Evolutionary conservation across 2,113 vertebrate genomes (phyloP).

Genomic region (Corythornis madagascariensis): DNA sequence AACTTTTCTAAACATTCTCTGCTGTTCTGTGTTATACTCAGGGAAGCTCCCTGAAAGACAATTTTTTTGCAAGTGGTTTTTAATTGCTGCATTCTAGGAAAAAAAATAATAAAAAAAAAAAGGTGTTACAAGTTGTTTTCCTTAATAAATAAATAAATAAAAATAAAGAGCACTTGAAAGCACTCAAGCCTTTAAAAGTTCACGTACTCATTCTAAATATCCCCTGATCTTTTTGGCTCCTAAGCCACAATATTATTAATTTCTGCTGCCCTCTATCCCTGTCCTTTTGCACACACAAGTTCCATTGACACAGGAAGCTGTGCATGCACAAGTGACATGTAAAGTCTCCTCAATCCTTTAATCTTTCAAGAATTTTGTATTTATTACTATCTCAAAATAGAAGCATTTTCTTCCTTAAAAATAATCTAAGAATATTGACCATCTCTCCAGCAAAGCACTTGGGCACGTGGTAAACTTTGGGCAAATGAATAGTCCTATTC

Average conservation of each 20-base stretch:
- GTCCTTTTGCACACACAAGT: neutral
- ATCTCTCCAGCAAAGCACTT: neutral
- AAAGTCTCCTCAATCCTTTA: constrained; percentile 38
- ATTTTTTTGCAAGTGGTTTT: neutral
- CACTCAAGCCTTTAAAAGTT: neutral
- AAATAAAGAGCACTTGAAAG: neutral
- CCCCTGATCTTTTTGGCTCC: neutral
- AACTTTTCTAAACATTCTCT: neutral
- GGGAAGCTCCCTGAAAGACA: neutral
- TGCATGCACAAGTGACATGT: neutral
- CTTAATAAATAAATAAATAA: accelerated
- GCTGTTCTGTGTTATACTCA: neutral
- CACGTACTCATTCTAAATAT: neutral
- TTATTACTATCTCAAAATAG: constrained; percentile 44
- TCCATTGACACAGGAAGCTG: constrained; percentile 3
- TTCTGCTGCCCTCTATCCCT: neutral
- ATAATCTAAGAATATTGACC: neutral
- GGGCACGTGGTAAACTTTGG: neutral
- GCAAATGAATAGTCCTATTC: neutral
- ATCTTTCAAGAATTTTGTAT: constrained; percentile 31
- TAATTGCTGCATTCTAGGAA: neutral
- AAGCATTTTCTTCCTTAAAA: neutral
- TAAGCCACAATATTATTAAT: neutral
- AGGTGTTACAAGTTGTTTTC: neutral
- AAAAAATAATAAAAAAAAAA: neutral